Percentiles rank a stretch among this genome's conserved stretches.
These are phyloP conservation scores for Lysandra bellargus DNA, from an alignment of 2,888 invertebrate species.

Conservation along the genomic window DNA sequence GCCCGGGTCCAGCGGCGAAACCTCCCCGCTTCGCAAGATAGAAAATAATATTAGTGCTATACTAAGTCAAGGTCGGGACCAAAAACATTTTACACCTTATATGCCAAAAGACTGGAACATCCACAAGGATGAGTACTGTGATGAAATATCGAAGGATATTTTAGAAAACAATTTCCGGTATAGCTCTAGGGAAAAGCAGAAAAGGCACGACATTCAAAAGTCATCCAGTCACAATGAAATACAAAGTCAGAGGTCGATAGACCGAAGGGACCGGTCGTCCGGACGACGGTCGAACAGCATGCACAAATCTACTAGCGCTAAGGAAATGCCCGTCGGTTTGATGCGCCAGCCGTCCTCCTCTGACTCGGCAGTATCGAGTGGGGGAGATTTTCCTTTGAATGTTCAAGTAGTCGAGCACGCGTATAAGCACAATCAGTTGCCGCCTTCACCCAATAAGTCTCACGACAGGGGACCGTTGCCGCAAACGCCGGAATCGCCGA, in stretches of 20 bases:
- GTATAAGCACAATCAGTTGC: constrained; percentile 69
- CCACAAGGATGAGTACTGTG: constrained; percentile 80
- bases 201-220: constrained; percentile 81
- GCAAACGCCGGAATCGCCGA: constrained; percentile 75
- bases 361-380: constrained; percentile 76
- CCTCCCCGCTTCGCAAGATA: constrained; percentile 85
- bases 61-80: constrained; percentile 81
- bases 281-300: constrained; percentile 82
- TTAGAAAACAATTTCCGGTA: constrained; percentile 76
- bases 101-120: constrained; percentile 81
- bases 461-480: constrained; percentile 75
- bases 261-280: constrained; percentile 72
- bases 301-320: constrained; percentile 87
- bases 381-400: constrained; percentile 81
- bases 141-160: constrained; percentile 76
- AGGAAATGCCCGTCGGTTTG: constrained; percentile 83
- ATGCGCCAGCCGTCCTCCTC: constrained; percentile 77
- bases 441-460: constrained; percentile 64
- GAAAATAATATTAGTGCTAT: constrained; percentile 87
- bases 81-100: constrained; percentile 76
- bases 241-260: constrained; percentile 75
- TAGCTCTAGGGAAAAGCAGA: constrained; percentile 78
- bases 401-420: constrained; percentile 84
- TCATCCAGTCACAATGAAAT: constrained; percentile 83
- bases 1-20: constrained; percentile 81